Evolutionary conservation across 2,113 vertebrate genomes (phyloP), one percentile per base, ranked within the genome.

Genomic region (Spheniscus mendiculus): DNA sequence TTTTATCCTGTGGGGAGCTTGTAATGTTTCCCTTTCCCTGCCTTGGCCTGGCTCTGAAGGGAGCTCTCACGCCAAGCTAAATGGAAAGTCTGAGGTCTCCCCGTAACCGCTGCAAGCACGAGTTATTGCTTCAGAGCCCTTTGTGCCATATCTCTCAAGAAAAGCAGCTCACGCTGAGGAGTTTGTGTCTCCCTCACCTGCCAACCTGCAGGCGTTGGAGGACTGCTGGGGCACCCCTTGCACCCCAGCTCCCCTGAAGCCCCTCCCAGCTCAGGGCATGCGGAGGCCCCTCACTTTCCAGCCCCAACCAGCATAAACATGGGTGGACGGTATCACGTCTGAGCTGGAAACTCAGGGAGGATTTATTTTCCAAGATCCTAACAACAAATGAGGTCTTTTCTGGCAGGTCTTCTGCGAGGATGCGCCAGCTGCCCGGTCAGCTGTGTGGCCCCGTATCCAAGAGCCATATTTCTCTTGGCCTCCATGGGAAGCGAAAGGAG

Each of bases 91-190:
- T 94, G 79, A 90, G 67, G 50, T 78, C 26, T 59, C n/a, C 12
- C 20, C 3, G 0, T 59, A 67, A 59, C 53, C 0, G 0, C 45
- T 32, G 27, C 44, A 22, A 61, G 61, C 17, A 21, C 0, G 4
- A 90, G 45, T 67, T 89, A 23, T 2, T 67, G 49, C 44, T 90
- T 52, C n/a, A 62, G 89, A 83, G 59, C 47, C 29, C 29, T 66
- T 45, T 0, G 0, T 81, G 63, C n/a, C 8, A 0, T 10, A 10
- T 40, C 14, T 62, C n/a, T 67, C 0, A 1, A 86, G 55, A 77
- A 65, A 86, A 90, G 25, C 40, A 76, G 62, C 34, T 79, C 27
- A 2, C 0, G 0, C 14, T 77, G 38, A 42, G 49, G 53, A 30
- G 9, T 25, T 63, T 93, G 44, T 11, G n/a, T 44, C 26, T 85